Evolutionary conservation across 53 echinoderm and acorn worm genomes (phyloP), one percentile per base, ranked within the genome.

Genomic region (Paelopatides confundens): DNA sequence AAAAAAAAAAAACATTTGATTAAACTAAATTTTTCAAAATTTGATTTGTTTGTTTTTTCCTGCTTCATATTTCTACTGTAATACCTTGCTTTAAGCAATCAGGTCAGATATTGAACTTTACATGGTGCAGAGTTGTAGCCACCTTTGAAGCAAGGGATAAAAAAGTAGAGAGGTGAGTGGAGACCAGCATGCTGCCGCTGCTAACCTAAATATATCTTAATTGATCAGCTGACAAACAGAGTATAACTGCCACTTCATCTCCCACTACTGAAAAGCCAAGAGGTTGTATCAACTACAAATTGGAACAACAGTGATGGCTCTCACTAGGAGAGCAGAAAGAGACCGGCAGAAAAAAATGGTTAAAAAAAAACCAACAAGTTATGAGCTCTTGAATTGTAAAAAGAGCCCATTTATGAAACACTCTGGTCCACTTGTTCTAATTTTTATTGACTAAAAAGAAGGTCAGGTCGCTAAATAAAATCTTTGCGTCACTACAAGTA

Each of bases 281-380:
- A 74, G 74, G 74, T 46, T 74, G 74, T 74, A 74, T 74, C 74
- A 46, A 74, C 74, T 74, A 35, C 74, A 74, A 74, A 74, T 74
- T 74, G 74, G 74, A 74, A 39, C 74, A 74, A 39, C 74, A 46
- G 43, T 26, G 39, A 39, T 70, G 70, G 70, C 74, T 74, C 74
- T 74, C 27, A 40, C 36, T 29, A 74, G 74, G 74, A 27, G 47
- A 74, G 46, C 3, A n/a, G n/a, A n/a, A 27, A 43, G 74, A 35
- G 39, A 35, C 58, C 1, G 24, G 58, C 38, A 71, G 39, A 1
- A 10, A 39, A 74, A 46, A 74, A 0, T 21, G 27, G 46, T n/a
- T n/a, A n/a, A n/a, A n/a, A n/a, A 74, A 74, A 71, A 27, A 24
- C 40, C 24, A 74, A 26, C 40, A 74, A 39, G 74, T 29, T 21